Percentiles rank a stretch among this genome's conserved stretches.
Evolutionary conservation across 1,140 invertebrate species (phyloP).

Genomic region (Euborellia annulipes): DNA sequence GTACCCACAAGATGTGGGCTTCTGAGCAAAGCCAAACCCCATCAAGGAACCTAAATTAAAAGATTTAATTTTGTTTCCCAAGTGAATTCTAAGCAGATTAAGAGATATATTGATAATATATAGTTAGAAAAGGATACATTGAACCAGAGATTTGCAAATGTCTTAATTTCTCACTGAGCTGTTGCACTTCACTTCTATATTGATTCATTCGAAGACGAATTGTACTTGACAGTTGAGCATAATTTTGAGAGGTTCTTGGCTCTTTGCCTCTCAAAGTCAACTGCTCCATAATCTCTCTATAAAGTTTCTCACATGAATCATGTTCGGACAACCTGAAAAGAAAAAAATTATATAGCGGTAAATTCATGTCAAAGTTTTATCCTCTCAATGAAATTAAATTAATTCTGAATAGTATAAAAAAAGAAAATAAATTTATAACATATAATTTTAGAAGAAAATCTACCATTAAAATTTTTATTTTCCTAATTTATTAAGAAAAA

Average conservation of each 20-base stretch:
- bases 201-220: constrained; percentile 45
- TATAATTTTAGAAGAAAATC: not conserved
- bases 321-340: constrained; percentile 40
- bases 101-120: too few species aligned
- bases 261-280: constrained; percentile 36
- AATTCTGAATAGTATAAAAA: too few species aligned
- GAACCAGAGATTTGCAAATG: constrained; percentile 26
- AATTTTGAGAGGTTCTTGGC: constrained; percentile 32
- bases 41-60: too few species aligned
- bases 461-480: too few species aligned
- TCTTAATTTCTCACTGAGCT: constrained; percentile 39
- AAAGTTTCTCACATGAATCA: constrained; percentile 45
- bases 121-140: constrained; percentile 47
- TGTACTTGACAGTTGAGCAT: constrained; percentile 36
- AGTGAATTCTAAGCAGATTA: too few species aligned
- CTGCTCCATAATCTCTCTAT: constrained; percentile 43
- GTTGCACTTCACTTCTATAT: constrained; percentile 37
- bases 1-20: too few species aligned
- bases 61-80: too few species aligned
- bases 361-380: too few species aligned
- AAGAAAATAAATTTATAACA: too few species aligned
- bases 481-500: not conserved
- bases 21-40: too few species aligned
- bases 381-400: too few species aligned
- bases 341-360: too few species aligned